Evolutionary conservation across 2,888 invertebrate species (phyloP).

Genomic region (Melieria crassipennis): DNA sequence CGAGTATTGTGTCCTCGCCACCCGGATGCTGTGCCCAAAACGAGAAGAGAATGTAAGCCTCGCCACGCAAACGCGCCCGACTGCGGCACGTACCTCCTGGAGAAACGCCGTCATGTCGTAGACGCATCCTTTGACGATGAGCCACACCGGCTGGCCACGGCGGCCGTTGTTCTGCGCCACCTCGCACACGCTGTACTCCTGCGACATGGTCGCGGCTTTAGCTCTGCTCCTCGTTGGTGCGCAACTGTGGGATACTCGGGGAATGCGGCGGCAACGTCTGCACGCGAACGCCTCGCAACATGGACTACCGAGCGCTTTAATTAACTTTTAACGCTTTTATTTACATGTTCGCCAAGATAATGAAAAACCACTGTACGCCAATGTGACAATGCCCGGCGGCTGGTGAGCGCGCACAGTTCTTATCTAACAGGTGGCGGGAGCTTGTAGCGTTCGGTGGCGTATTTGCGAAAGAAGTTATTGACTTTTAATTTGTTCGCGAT

Average conservation of each 20-base stretch:
- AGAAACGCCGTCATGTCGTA: constrained; percentile 76
- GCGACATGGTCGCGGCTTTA: constrained; percentile 36
- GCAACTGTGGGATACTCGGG: too few species aligned
- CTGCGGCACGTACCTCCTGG: constrained; percentile 67
- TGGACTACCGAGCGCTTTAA: neutral
- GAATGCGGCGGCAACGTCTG: neutral
- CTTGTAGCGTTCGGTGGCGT: neutral
- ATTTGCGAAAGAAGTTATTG: constrained; percentile 33
- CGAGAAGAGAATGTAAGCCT: too few species aligned
- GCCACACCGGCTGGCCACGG: constrained; percentile 70
- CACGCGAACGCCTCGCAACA: constrained; percentile 4
- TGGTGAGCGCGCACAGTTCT: too few species aligned
- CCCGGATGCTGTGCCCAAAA: constrained; percentile 73
- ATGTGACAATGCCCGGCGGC: too few species aligned
- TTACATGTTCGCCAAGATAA: neutral
- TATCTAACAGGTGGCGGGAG: too few species aligned
- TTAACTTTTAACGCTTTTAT: constrained; percentile 20
- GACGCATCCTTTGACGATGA: constrained; percentile 73
- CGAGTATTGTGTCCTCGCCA: constrained; percentile 71
- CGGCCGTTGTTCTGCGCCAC: constrained; percentile 71
- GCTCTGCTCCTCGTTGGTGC: too few species aligned
- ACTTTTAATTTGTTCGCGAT: constrained; percentile 34
- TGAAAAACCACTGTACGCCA: too few species aligned
- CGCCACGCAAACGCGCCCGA: too few species aligned
- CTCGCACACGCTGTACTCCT: constrained; percentile 67